These are phyloP conservation scores for Mythimna impura DNA, from an alignment of 2,888 invertebrate genomes.

Conservation along the genomic window DNA sequence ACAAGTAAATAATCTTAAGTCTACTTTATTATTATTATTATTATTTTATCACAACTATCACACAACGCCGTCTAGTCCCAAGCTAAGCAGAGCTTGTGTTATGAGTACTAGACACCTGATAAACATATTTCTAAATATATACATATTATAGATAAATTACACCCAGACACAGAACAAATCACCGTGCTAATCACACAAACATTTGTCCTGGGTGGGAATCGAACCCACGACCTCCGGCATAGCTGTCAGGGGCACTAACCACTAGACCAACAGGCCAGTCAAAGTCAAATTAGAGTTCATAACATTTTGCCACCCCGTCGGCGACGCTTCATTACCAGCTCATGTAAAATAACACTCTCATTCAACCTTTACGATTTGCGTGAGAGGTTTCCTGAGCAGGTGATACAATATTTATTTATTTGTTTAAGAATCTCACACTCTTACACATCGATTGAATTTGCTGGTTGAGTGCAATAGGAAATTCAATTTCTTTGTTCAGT, in stretches of 20 bases:
- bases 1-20: neutral
- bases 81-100: too few species aligned
- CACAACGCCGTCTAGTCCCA: too few species aligned
- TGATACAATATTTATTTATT: conserved; percentile 16
- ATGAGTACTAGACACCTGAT: too few species aligned
- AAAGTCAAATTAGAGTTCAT: neutral
- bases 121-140: too few species aligned
- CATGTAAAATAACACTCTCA: conserved; percentile 6
- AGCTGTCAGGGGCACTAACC: too few species aligned
- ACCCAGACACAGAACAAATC: too few species aligned
- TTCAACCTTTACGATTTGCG: conserved; percentile 3
- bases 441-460: conserved; percentile 19
- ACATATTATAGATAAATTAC: too few species aligned
- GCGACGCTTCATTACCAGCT: neutral
- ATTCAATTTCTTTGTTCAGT: conserved; percentile 26
- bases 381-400: neutral
- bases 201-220: too few species aligned
- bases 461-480: conserved; percentile 21
- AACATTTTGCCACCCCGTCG: neutral
- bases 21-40: neutral
- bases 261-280: too few species aligned
- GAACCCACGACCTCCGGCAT: too few species aligned
- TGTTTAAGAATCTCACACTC: neutral
- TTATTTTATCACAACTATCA: too few species aligned
- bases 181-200: too few species aligned